Evolutionary conservation across 2,797 vertebrate genomes (phyloP), one percentile per base, ranked within the genome.

Genomic region (Holocentrus rufus): DNA sequence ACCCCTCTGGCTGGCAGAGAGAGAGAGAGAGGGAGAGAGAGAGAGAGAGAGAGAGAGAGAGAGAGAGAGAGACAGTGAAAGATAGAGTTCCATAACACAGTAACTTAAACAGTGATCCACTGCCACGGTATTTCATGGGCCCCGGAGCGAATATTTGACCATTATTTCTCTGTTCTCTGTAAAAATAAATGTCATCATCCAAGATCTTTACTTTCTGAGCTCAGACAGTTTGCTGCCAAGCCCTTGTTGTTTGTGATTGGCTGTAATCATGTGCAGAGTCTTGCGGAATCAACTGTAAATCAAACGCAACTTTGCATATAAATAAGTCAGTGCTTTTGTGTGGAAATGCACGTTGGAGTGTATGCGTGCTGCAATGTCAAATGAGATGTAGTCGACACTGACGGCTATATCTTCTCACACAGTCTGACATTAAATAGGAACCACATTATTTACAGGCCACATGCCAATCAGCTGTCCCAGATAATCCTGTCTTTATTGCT

Each of bases 391-490:
- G 62, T 10, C 59, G 73, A 73, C 44, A n/a, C n/a, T 52, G 22
- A 76, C 49, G 66, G 54, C 25, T 44, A 13, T 57, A 67, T 71
- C 58, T 63, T 55, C 73, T 78, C 30, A 61, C 56, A 50, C 25
- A 67, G 46, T 69, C 36, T 68, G 72, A 84, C 70, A 64, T 72
- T 69, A 71, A 82, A 72, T 65, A 69, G 60, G 69, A 85, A 76
- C 18, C 44, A 79, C 65, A 69, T 65, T 61, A 66, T 79, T 79
- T 63, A 31, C 55, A 44, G 23, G 69, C 67, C 77, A 80, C 58
- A 78, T 80, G 67, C 71, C 70, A 78, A 79, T 86, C 76, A 81
- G 74, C 67, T 61, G 73, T 85, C 62, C 25, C 46, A 66, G 67
- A 77, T 78, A 76, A 72, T 74, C 57, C 61, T n/a, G 22, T 69